These are phyloP conservation scores for Eulemur coronatus DNA, from an alignment of 2,797 vertebrate species.

Conservation along the genomic window DNA sequence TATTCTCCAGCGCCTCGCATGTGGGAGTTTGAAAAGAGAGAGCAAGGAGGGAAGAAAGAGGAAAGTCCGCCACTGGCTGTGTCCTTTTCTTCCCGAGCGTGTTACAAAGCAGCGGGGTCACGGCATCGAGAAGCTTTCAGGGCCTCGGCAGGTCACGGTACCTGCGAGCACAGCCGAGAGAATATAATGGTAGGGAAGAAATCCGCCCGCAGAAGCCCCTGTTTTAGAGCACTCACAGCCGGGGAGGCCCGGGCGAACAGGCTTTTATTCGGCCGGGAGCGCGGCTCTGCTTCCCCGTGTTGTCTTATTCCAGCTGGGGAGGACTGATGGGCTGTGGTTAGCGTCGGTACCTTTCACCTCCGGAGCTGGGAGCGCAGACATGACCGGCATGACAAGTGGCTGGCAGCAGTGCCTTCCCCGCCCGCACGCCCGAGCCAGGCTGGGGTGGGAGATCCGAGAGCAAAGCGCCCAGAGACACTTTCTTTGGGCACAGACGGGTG, in stretches of 20 bases:
- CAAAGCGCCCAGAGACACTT: background rate
- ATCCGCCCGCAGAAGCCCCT: constrained; percentile 30
- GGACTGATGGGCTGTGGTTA: constrained; percentile 63
- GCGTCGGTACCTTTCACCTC: constrained; percentile 55
- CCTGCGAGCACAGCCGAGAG: background rate
- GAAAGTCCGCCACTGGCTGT: constrained; percentile 45
- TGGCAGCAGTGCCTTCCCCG: background rate
- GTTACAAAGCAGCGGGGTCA: constrained; percentile 70
- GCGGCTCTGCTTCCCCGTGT: background rate
- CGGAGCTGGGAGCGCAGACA: background rate
- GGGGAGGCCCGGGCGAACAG: constrained; percentile 49
- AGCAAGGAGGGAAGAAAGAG: background rate
- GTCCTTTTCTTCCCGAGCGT: constrained; percentile 68
- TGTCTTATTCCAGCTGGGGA: constrained; percentile 64
- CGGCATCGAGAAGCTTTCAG: constrained; percentile 68
- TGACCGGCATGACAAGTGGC: constrained; percentile 52
- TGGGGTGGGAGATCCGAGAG: too few species aligned
- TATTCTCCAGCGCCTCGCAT: background rate
- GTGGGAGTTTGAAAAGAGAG: constrained; percentile 40
- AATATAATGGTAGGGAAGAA: constrained; percentile 59
- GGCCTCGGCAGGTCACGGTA: constrained; percentile 43
- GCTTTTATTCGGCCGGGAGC: constrained; percentile 69
- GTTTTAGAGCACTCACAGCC: constrained; percentile 26
- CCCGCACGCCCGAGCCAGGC: background rate
- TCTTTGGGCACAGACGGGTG: fast-evolving